Evolutionary conservation across 23 tunicate species (phyloP), one percentile per base, ranked within the genome.

Genomic region (Diplosoma virens): DNA sequence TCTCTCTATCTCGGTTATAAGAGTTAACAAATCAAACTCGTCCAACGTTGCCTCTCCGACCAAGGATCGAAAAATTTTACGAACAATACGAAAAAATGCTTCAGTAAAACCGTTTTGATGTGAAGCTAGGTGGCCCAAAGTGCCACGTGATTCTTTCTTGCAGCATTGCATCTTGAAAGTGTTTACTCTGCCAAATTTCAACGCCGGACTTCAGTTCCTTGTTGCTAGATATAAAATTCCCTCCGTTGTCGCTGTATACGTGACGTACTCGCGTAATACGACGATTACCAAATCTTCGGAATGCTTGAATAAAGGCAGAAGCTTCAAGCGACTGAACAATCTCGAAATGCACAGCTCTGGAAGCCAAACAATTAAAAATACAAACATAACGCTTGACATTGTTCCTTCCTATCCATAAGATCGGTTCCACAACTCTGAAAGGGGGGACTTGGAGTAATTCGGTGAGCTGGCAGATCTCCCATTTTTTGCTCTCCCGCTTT

Each of bases 281-380:
- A 2, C 85, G 79, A 71, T 67, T 50, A 31, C 45, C 17, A 50
- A 80, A 80, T 47, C 85, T 30, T 17, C 29, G 30, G 20, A 26
- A 71, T 1, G 85, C 79, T 4, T 72, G 34, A 18, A 80, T 18
- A 33, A 71, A 80, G 6, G 85, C 30, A 33, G 18, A 18, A 52
- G 85, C 73, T 20, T 80, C 85, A 28, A 80, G 34, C 6, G 67
- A 47, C n/a, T 71, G 14, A 2, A 67, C 79, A 16, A 71, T 32
- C 27, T 80, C 85, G 6, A 80, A 48, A 24, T 80, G 79, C 9
- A 80, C 80, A 7, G 85, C 85, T 3, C 85, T 46, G 1, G 85
- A 73, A 3, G 79, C 79, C 30, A 80, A 28, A 32, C 85, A 80
- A 2, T 80, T 80, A 71, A 80, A 71, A 1, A 80, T 31, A 48